A percentile compares a stretch with the other conserved stretches of the same genome.
Evolutionary conservation across 2,888 invertebrate genomes (phyloP).

Genomic region (Epirrita christyi): DNA sequence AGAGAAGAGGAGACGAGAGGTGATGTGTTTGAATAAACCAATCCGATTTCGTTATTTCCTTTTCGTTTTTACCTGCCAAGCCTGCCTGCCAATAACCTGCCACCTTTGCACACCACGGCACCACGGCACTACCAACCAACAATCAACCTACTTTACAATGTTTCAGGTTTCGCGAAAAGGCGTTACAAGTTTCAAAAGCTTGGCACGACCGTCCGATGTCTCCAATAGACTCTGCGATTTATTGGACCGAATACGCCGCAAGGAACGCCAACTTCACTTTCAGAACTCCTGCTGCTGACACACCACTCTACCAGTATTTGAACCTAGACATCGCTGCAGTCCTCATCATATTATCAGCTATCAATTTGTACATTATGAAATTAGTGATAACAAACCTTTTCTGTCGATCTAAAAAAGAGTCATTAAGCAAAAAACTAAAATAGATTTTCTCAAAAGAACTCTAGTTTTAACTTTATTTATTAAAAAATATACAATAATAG

Average conservation of each 20-base stretch:
- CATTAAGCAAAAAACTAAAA: conserved; percentile 37
- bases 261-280: conserved; percentile 76
- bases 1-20: too few species aligned
- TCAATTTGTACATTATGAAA: conserved; percentile 36
- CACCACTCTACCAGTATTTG: conserved; percentile 81
- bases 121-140: too few species aligned
- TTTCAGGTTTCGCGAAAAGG: conserved; percentile 72
- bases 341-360: conserved; percentile 35
- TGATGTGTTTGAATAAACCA: too few species aligned
- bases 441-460: conserved; percentile 12
- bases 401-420: conserved; percentile 32
- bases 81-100: too few species aligned
- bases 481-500: too few species aligned
- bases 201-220: conserved; percentile 86
- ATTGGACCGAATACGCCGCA: conserved; percentile 87
- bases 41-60: too few species aligned
- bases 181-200: conserved; percentile 75
- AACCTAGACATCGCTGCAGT: conserved; percentile 63
- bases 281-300: conserved; percentile 80
- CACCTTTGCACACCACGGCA: too few species aligned
- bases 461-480: too few species aligned
- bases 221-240: conserved; percentile 85
- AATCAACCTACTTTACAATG: neutral
- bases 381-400: conserved; percentile 35
- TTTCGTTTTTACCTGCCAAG: too few species aligned